Percentiles rank a stretch among this genome's conserved stretches.
phyloP scores from a whole-genome alignment of 2,888 invertebrate species.

The Rhopalosiphum nymphaeae region DNA sequence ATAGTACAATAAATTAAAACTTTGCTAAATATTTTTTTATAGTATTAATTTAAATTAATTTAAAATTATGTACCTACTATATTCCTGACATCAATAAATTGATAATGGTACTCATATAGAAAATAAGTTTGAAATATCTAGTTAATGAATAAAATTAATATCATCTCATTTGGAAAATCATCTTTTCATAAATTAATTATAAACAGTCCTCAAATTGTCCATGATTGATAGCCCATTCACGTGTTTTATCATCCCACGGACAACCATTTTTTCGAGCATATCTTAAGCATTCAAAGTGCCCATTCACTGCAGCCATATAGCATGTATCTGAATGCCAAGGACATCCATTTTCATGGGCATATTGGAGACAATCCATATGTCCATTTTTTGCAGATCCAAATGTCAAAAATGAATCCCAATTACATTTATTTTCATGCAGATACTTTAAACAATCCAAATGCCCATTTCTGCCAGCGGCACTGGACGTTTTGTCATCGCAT shows the following conservation, averaged over 20 bases:
- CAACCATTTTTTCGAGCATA: conserved; percentile 2
- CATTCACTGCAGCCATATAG: neutral
- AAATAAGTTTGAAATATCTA: neutral
- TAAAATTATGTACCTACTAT: neutral
- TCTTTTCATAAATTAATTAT: neutral
- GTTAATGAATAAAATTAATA: neutral
- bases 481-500: neutral
- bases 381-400: neutral
- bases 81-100: neutral
- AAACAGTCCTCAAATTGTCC: neutral
- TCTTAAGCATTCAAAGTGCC: neutral
- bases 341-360: neutral
- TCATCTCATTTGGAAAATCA: neutral
- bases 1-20: neutral
- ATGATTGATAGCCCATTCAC: neutral
- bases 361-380: neutral
- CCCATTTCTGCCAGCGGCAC: neutral
- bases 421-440: neutral
- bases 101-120: neutral
- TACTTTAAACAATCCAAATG: neutral
- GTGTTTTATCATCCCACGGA: neutral
- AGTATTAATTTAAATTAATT: neutral
- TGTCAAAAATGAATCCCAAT: neutral
- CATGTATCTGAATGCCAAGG: neutral
- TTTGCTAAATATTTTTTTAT: neutral